Conservation (phyloP, 2,888 invertebrate genomes). For the Uropetala carovei region DNA sequence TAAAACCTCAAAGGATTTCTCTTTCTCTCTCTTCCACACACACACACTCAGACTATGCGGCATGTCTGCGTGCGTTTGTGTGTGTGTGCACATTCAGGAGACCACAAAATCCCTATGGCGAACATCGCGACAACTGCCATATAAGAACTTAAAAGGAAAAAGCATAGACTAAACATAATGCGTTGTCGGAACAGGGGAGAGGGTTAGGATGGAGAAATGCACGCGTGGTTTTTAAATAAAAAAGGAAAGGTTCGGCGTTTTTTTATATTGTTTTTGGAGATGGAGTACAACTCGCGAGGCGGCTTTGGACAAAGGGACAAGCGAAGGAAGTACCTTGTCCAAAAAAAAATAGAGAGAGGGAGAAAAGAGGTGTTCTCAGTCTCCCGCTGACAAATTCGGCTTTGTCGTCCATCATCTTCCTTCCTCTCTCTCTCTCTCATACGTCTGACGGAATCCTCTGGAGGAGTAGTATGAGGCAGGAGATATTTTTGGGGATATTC, state of each 20-base stretch:
- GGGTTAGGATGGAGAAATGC: neutral
- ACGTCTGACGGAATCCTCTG: neutral
- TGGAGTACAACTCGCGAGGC: neutral
- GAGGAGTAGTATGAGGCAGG: neutral
- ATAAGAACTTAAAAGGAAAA: constrained; percentile 33
- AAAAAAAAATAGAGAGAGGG: neutral
- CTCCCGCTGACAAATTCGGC: constrained; percentile 61
- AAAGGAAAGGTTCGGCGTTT: neutral
- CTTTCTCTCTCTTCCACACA: neutral
- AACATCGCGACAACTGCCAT: constrained; percentile 49
- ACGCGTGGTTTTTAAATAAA: neutral
- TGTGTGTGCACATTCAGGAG: neutral
- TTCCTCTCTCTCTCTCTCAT: no score
- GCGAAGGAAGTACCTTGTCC: neutral
- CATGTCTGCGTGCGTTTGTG: neutral
- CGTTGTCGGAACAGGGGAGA: neutral
- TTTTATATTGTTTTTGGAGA: neutral
- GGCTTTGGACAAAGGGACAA: neutral
- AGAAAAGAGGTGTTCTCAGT: constrained; percentile 14
- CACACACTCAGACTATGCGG: neutral
- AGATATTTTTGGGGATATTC: constrained; percentile 26
- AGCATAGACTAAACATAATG: constrained; percentile 35
- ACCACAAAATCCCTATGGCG: constrained; percentile 61
- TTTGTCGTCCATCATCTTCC: constrained; percentile 60
- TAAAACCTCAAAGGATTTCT: constrained; percentile 55